Evolutionary conservation across 2,113 vertebrate genomes (phyloP).

Genomic region (Leptobrachium leishanense): DNA sequence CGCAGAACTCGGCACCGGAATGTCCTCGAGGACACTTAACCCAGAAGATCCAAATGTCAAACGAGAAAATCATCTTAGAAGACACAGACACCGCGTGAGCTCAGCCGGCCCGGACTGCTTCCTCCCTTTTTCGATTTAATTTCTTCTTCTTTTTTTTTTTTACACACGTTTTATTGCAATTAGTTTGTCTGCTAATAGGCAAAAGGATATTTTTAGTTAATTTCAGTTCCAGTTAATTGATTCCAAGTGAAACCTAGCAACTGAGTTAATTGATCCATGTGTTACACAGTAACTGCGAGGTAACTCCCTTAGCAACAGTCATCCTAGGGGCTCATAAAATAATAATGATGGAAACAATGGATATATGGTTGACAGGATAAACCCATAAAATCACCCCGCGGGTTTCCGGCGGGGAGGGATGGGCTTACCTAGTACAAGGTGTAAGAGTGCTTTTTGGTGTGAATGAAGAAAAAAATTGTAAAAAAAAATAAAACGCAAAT

Average conservation of each 20-base stretch:
- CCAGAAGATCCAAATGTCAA: slow-evolving; percentile 6
- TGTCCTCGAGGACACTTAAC: slow-evolving; percentile 13
- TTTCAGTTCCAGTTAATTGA: slow-evolving; percentile 63
- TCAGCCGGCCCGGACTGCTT: neutral
- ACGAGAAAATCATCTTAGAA: slow-evolving; percentile 50
- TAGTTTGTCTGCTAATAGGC: slow-evolving; percentile 64
- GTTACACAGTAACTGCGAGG: slow-evolving; percentile 45
- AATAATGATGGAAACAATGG: slow-evolving; percentile 45
- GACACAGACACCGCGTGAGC: neutral
- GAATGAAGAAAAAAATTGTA: slow-evolving; percentile 1
- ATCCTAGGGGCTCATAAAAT: slow-evolving; percentile 27
- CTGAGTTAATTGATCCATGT: slow-evolving; percentile 63
- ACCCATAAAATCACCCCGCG: slow-evolving; percentile 45
- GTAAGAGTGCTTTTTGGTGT: slow-evolving; percentile 1
- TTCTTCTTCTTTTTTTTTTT: too few relatives aligned
- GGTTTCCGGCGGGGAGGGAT: neutral
- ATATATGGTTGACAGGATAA: slow-evolving; percentile 32
- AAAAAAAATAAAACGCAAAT: slow-evolving; percentile 6
- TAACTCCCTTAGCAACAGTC: slow-evolving; percentile 52
- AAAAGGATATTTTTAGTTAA: slow-evolving; percentile 65
- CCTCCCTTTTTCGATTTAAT: neutral
- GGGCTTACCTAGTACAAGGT: neutral
- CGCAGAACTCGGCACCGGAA: neutral
- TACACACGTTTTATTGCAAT: slow-evolving; percentile 53
- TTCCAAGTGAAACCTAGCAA: slow-evolving; percentile 62